phyloP scores from a whole-genome alignment of 1,140 invertebrate species.

The Schlechtendalia chinensis region DNA sequence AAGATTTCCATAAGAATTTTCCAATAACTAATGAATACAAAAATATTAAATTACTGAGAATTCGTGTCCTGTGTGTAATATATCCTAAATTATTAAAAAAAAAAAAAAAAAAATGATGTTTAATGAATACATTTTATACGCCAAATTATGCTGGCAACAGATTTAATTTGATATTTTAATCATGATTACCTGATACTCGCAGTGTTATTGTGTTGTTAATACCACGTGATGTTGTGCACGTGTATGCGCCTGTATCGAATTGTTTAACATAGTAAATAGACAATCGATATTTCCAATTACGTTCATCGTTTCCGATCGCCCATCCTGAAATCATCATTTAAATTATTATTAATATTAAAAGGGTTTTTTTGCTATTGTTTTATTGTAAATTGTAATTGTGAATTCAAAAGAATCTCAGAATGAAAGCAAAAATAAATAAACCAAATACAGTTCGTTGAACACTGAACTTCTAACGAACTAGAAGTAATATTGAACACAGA shows the following conservation, averaged over 20 bases:
- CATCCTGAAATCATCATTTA: constrained; percentile 64
- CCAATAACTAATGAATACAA: too few species aligned
- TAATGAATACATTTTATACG: too few species aligned
- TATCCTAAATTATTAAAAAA: too few species aligned
- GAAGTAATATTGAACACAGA: constrained; percentile 32
- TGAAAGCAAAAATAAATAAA: constrained; percentile 41
- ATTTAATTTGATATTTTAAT: too few species aligned
- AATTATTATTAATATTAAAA: constrained; percentile 4
- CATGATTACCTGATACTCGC: constrained; percentile 68
- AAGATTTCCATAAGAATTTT: too few species aligned
- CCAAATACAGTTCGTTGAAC: constrained; percentile 41
- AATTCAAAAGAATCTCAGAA: constrained; percentile 5
- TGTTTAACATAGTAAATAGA: constrained; percentile 77
- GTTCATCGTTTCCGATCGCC: constrained; percentile 73
- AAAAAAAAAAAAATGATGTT: too few species aligned
- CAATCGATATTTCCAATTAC: constrained; percentile 76
- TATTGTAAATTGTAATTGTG: background rate
- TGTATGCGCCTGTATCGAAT: constrained; percentile 75
- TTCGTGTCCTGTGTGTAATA: too few species aligned
- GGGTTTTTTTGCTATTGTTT: background rate
- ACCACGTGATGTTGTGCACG: constrained; percentile 76
- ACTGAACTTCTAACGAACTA: constrained; percentile 41
- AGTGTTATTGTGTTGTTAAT: constrained; percentile 76
- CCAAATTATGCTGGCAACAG: too few species aligned
- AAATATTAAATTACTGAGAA: too few species aligned